Evolutionary conservation across 2,797 vertebrate species (phyloP).

Genomic region (Takifugu rubripes): DNA sequence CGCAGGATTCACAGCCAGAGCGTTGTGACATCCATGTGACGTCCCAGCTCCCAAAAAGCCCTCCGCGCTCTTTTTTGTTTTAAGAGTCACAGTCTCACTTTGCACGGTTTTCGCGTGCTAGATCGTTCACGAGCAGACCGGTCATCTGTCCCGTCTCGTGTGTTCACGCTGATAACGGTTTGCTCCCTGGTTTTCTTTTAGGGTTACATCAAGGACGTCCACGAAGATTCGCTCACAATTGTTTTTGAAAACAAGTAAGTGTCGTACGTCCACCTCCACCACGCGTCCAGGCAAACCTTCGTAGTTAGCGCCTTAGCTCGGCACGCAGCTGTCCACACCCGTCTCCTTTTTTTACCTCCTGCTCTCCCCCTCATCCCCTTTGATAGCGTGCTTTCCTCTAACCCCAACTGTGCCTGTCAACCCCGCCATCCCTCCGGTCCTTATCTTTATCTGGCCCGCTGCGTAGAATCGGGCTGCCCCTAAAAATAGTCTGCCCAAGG

Average conservation of each 20-base stretch:
- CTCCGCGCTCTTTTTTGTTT: conserved; percentile 29
- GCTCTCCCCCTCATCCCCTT: conserved; percentile 17
- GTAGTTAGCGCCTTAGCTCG: conserved; percentile 59
- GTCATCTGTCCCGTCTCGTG: conserved; percentile 3
- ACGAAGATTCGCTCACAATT: conserved; percentile 91
- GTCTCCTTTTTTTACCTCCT: conserved; percentile 49
- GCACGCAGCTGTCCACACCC: conserved; percentile 64
- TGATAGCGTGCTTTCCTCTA: conserved; percentile 33
- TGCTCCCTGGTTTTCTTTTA: conserved; percentile 51
- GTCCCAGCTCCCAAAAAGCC: conserved; percentile 33
- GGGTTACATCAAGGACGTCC: conserved; percentile 92
- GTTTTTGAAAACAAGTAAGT: conserved; percentile 97
- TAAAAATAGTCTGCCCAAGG: conserved; percentile 74
- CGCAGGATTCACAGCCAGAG: conserved; percentile 51
- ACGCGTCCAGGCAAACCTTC: neutral
- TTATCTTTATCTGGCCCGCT: conserved; percentile 59
- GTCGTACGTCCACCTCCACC: neutral
- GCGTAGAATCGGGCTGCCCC: conserved; percentile 43
- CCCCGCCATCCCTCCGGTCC: conserved; percentile 20
- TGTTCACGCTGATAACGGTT: conserved; percentile 20
- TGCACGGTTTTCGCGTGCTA: conserved; percentile 1
- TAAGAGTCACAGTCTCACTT: conserved; percentile 14
- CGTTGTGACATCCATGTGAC: conserved; percentile 50
- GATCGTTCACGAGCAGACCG: conserved; percentile 36
- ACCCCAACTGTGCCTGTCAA: conserved; percentile 32